Percentiles rank a stretch among this genome's conserved stretches.
phyloP scores from a whole-genome alignment of 2,888 invertebrate species.

The Allophyes oxyacanthae region DNA sequence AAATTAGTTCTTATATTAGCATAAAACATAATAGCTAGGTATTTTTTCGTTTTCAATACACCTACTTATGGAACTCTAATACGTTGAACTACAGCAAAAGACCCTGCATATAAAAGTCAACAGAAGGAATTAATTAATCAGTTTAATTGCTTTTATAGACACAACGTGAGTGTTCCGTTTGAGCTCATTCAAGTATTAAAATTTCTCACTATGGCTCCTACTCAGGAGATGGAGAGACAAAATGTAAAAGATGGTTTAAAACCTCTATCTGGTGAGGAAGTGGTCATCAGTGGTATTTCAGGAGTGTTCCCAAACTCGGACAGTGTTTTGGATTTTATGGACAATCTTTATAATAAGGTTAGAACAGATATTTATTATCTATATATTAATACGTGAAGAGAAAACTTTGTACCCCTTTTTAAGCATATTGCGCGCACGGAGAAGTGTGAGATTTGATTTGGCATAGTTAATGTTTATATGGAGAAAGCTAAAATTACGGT shows the following conservation, averaged over 20 bases:
- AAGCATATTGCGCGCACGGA: too few species aligned
- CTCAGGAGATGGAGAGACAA: neutral
- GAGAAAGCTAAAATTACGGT: too few species aligned
- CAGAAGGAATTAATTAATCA: constrained; percentile 16
- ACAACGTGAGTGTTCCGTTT: neutral
- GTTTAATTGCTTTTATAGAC: neutral
- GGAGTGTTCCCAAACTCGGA: constrained; percentile 92
- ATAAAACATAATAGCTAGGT: too few species aligned
- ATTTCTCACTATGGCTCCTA: constrained; percentile 15
- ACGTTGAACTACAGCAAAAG: constrained; percentile 3
- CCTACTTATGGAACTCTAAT: constrained; percentile 7
- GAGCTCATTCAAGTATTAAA: neutral
- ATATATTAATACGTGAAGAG: too few species aligned
- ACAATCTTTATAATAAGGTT: constrained; percentile 91
- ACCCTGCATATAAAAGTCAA: constrained; percentile 25
- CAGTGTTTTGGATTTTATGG: constrained; percentile 90
- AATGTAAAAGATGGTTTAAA: constrained; percentile 4
- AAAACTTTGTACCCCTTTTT: too few species aligned
- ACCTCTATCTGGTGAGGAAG: constrained; percentile 78
- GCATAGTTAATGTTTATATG: too few species aligned
- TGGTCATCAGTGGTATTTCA: constrained; percentile 90
- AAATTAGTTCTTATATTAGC: too few species aligned
- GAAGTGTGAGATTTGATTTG: too few species aligned
- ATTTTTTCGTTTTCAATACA: too few species aligned
- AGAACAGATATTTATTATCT: neutral